Percentiles rank a stretch among this genome's conserved stretches.
phyloP scores from a whole-genome alignment of 2,888 invertebrate genomes.

The Leucozona laternaria region DNA sequence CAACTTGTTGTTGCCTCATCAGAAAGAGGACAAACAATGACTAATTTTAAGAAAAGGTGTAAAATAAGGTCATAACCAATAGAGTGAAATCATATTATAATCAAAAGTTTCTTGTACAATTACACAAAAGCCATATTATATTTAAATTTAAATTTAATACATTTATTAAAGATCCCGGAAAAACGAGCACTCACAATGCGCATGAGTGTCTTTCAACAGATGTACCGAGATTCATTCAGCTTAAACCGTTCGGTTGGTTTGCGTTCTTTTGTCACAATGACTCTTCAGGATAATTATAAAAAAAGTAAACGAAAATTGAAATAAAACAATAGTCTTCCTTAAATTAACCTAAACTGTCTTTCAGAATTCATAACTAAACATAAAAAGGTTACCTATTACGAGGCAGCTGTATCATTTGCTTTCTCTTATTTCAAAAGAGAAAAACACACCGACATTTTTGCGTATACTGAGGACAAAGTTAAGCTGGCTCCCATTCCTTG shows the following conservation, averaged over 20 bases:
- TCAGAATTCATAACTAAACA: slow-evolving; percentile 78
- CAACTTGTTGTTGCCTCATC: no score
- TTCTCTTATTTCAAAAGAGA: slow-evolving; percentile 81
- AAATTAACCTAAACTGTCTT: slow-evolving; percentile 8
- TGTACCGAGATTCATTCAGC: slow-evolving; percentile 65
- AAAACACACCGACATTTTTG: slow-evolving; percentile 77
- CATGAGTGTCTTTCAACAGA: slow-evolving; percentile 56
- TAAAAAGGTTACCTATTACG: slow-evolving; percentile 78
- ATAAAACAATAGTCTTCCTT: background rate
- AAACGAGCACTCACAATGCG: slow-evolving; percentile 49
- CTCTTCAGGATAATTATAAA: slow-evolving; percentile 80
- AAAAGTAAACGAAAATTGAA: slow-evolving; percentile 77
- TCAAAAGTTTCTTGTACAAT: no score
- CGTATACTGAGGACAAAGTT: slow-evolving; percentile 77
- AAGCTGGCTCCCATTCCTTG: slow-evolving; percentile 78
- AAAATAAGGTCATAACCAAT: no score
- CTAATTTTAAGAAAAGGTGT: no score
- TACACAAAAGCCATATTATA: no score
- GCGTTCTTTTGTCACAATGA: slow-evolving; percentile 81
- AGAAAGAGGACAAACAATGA: no score
- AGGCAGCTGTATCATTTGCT: slow-evolving; percentile 80
- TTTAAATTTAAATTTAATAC: no score
- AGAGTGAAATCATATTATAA: no score
- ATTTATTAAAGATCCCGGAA: slow-evolving; percentile 29
- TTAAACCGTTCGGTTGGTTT: slow-evolving; percentile 69